These are phyloP conservation scores for Panorpa germanica DNA, from an alignment of 2,888 invertebrate species.

Conservation along the genomic window DNA sequence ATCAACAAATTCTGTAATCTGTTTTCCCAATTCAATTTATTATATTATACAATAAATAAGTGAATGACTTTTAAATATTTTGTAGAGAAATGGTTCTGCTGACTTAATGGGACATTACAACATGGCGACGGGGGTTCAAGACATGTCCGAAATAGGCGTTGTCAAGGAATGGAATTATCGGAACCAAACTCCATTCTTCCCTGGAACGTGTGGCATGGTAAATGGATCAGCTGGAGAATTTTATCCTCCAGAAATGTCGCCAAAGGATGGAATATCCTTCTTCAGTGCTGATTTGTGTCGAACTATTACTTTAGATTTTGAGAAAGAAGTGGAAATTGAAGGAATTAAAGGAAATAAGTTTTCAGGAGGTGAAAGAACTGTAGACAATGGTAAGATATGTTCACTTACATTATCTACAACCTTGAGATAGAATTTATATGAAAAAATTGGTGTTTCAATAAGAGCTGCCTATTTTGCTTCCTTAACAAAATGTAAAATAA, in stretches of 20 bases:
- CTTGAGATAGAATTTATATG: too few relatives aligned
- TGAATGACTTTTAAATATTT: constrained; percentile 14
- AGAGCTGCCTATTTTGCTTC: too few relatives aligned
- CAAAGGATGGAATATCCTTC: constrained; percentile 34
- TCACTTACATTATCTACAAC: too few relatives aligned
- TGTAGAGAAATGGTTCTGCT: constrained; percentile 57
- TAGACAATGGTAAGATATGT: constrained; percentile 52
- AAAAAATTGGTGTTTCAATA: too few relatives aligned
- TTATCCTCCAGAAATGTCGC: constrained; percentile 43
- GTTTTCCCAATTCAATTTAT: too few relatives aligned
- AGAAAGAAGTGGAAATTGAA: constrained; percentile 30
- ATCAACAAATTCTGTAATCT: too few relatives aligned
- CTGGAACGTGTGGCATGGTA: constrained; percentile 35
- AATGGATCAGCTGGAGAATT: constrained; percentile 66
- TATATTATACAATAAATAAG: too few relatives aligned
- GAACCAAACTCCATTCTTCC: constrained; percentile 30
- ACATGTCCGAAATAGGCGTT: constrained; percentile 43
- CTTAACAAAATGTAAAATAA: too few relatives aligned
- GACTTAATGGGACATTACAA: constrained; percentile 57
- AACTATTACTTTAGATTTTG: constrained; percentile 39
- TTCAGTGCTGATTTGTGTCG: constrained; percentile 65
- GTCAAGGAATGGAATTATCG: constrained; percentile 53
- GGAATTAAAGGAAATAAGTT: constrained; percentile 49
- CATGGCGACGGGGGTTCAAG: constrained; percentile 47
- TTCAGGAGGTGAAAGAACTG: constrained; percentile 36